Evolutionary conservation across 2,797 vertebrate species (phyloP).

Genomic region (Trachops cirrhosus): DNA sequence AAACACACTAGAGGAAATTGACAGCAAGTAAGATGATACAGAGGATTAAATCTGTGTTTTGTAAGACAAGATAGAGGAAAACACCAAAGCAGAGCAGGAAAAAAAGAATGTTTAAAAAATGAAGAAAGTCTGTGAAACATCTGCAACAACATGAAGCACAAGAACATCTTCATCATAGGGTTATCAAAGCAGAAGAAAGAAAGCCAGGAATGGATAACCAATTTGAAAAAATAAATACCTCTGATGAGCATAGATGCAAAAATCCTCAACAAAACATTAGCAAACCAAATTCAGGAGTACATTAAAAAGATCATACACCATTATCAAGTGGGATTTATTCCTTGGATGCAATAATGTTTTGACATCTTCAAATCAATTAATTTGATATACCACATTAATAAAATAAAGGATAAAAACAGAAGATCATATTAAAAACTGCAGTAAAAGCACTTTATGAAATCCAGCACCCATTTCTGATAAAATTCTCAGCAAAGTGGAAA

Average conservation of each 20-base stretch:
- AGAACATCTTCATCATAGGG: neutral
- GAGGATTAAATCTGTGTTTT: neutral
- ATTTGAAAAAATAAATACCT: neutral
- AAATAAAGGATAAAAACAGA: neutral
- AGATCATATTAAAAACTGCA: neutral
- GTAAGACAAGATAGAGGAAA: neutral
- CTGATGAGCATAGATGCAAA: too few relatives aligned
- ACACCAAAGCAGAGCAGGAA: neutral
- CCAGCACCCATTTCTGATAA: too few relatives aligned
- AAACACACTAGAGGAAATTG: too few relatives aligned
- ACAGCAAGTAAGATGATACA: too few relatives aligned
- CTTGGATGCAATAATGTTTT: neutral
- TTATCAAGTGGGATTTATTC: neutral
- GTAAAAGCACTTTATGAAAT: neutral
- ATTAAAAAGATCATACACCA: neutral
- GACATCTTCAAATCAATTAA: neutral
- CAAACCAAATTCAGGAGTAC: too few relatives aligned
- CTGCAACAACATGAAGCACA: neutral
- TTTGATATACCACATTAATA: neutral
- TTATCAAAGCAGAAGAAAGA: neutral
- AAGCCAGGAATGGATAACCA: neutral
- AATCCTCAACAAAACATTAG: too few relatives aligned
- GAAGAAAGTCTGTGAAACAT: neutral
- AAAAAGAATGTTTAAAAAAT: neutral
- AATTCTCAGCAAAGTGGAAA: too few relatives aligned